Evolutionary conservation across 2,113 vertebrate genomes (phyloP).

Genomic region (Stegostoma tigrinum): DNA sequence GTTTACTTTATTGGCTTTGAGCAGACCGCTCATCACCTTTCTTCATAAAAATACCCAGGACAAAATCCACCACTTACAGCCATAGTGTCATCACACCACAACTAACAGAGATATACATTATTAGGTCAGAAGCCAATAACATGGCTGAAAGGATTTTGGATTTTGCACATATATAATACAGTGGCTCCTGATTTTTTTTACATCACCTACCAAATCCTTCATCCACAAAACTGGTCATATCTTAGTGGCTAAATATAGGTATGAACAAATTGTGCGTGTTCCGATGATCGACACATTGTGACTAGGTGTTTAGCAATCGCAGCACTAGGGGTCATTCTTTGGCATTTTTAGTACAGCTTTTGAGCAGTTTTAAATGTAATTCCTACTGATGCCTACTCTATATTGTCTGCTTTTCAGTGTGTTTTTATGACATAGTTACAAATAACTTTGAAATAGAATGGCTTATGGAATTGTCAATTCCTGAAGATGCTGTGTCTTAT

Average conservation of each 20-base stretch:
- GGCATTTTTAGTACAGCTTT: background rate
- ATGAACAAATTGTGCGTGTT: background rate
- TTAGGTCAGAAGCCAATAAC: background rate
- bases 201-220: background rate
- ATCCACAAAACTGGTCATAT: background rate
- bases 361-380: background rate
- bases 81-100: too few relatives aligned
- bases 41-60: too few relatives aligned
- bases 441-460: background rate
- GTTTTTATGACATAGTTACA: background rate
- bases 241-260: background rate
- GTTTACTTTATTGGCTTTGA: too few relatives aligned
- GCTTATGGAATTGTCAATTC: background rate
- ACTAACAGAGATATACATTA: background rate
- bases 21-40: too few relatives aligned
- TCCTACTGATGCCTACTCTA: background rate
- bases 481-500: background rate
- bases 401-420: background rate
- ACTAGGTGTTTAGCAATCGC: background rate
- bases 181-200: background rate
- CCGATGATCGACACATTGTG: background rate
- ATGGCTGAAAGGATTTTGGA: background rate
- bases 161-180: background rate
- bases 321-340: background rate
- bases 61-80: too few relatives aligned